These are phyloP conservation scores for Molossus alvarezi DNA, from an alignment of 2,797 vertebrate species.

Conservation along the genomic window DNA sequence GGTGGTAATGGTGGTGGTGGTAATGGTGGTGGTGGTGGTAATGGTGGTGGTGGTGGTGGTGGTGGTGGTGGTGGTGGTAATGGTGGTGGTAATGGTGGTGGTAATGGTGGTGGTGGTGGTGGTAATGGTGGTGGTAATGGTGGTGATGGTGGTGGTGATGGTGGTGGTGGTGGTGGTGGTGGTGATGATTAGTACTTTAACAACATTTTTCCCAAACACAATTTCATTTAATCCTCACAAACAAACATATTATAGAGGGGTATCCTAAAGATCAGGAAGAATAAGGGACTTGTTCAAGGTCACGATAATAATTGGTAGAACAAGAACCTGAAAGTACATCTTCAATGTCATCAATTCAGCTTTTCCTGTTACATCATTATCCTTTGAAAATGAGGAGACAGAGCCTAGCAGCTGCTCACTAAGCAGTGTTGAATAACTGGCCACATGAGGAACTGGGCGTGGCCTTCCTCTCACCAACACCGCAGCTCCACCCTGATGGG, in stretches of 20 bases:
- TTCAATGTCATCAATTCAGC: not conserved
- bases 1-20: too few relatives aligned
- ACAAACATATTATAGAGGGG: not conserved
- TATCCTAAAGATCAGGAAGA: not conserved
- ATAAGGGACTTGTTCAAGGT: not conserved
- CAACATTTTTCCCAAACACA: not conserved
- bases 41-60: accelerated
- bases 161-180: not conserved
- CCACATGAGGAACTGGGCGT: accelerated
- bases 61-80: too few relatives aligned
- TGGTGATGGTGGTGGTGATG: too few relatives aligned
- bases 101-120: too few relatives aligned
- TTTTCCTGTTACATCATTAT: not conserved
- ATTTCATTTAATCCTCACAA: not conserved
- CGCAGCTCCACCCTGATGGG: accelerated
- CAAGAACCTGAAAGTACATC: not conserved
- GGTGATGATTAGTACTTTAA: not conserved
- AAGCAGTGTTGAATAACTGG: not conserved
- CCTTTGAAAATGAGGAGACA: not conserved
- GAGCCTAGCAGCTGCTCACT: not conserved
- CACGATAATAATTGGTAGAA: not conserved
- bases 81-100: too few relatives aligned
- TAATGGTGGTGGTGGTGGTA: accelerated
- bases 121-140: not conserved
- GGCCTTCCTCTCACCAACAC: accelerated